These are phyloP conservation scores for Lepilemur septentrionalis DNA, from an alignment of 2,797 vertebrate genomes.

Conservation along the genomic window DNA sequence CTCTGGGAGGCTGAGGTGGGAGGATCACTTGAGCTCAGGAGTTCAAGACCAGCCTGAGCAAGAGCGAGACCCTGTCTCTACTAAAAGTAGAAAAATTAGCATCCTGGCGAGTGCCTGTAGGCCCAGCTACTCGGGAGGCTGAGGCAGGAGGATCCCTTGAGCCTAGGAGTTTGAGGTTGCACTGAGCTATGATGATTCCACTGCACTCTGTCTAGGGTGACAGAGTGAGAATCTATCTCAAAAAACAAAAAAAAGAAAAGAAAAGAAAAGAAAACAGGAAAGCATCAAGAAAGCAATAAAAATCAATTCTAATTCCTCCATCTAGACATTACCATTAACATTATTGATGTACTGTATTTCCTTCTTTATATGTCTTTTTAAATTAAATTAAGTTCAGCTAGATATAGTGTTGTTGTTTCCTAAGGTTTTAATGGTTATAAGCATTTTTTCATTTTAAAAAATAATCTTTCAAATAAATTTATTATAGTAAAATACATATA, in stretches of 20 bases:
- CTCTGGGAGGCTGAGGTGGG: too few species aligned
- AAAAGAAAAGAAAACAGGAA: not conserved
- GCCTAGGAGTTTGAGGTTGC: too few species aligned
- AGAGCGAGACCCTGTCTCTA: too few species aligned
- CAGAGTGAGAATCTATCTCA: too few species aligned
- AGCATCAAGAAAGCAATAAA: not conserved
- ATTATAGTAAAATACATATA: not conserved
- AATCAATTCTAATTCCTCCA: not conserved
- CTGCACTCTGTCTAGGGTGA: too few species aligned
- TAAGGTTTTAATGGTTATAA: not conserved
- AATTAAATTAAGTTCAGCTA: not conserved
- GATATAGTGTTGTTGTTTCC: not conserved
- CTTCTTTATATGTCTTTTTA: not conserved
- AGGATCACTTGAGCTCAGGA: too few species aligned
- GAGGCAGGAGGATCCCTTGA: too few species aligned
- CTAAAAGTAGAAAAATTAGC: too few species aligned
- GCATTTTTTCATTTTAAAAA: slow-evolving; percentile 9
- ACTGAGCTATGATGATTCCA: too few species aligned
- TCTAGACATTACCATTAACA: not conserved
- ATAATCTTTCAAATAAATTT: not conserved
- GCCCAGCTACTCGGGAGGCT: too few species aligned
- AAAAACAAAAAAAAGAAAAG: not conserved
- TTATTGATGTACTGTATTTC: not conserved
- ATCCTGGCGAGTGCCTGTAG: too few species aligned
- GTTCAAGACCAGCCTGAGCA: too few species aligned